Conservation (phyloP, 2,888 invertebrate genomes). For the Pediacus dermestoides region DNA sequence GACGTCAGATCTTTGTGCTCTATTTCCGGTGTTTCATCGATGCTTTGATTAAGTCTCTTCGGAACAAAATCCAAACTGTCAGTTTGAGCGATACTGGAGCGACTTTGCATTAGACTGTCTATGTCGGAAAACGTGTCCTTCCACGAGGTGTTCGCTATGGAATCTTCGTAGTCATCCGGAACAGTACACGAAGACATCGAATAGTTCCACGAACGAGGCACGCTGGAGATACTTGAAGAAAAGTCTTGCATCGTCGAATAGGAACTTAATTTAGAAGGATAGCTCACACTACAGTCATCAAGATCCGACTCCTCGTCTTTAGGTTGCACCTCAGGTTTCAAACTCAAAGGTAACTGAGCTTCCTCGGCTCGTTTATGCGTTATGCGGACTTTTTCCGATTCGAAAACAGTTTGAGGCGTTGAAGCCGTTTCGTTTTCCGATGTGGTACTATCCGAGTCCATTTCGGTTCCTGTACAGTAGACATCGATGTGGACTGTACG, state of each 20-base stretch:
- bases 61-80: constrained; percentile 54
- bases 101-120: constrained; percentile 51
- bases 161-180: constrained; percentile 52
- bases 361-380: constrained; percentile 55
- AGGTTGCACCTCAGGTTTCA: constrained; percentile 20
- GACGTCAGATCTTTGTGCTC: constrained; percentile 26
- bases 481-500: constrained; percentile 73
- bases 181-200: constrained; percentile 52
- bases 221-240: constrained; percentile 55
- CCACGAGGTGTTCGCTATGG: constrained; percentile 56
- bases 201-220: constrained; percentile 50
- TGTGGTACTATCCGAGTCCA: constrained; percentile 45
- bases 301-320: constrained; percentile 33
- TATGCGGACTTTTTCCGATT: constrained; percentile 59
- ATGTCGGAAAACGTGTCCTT: constrained; percentile 60
- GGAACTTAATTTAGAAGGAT: constrained; percentile 60
- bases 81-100: constrained; percentile 52
- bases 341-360: constrained; percentile 48
- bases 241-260: constrained; percentile 57
- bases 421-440: constrained; percentile 48
- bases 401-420: constrained; percentile 63
- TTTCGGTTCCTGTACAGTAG: constrained; percentile 65
- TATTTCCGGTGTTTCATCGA: constrained; percentile 42
- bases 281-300: constrained; percentile 57
- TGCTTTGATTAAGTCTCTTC: constrained; percentile 43